These are phyloP conservation scores for Halocynthia aurantium DNA, from an alignment of 23 tunicate species.

Conservation along the genomic window DNA sequence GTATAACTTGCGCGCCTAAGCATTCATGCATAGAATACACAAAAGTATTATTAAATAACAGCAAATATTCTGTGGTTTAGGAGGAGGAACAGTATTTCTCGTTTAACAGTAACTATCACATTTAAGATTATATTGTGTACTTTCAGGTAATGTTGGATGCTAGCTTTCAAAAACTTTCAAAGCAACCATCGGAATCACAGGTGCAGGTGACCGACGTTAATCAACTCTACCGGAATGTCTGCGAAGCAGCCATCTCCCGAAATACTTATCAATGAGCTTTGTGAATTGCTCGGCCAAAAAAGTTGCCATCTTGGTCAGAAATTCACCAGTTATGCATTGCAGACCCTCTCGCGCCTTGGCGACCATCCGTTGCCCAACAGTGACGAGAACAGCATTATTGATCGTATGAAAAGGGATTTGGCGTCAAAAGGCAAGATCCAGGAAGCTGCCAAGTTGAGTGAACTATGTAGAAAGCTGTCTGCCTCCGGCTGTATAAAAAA, in stretches of 20 bases:
- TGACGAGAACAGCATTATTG: constrained; percentile 48
- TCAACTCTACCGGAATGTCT: neutral
- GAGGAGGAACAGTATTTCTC: too few species aligned
- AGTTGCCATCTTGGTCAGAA: constrained; percentile 9
- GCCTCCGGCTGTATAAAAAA: constrained; percentile 34
- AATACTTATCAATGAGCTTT: constrained; percentile 23
- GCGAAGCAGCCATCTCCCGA: constrained; percentile 33
- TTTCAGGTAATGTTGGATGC: too few species aligned
- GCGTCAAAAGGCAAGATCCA: constrained; percentile 40
- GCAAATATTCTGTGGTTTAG: too few species aligned
- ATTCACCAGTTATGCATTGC: constrained; percentile 43
- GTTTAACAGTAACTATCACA: too few species aligned
- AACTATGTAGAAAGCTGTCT: constrained; percentile 50
- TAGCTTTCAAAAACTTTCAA: too few species aligned
- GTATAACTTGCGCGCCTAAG: too few species aligned
- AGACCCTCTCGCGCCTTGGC: constrained; percentile 48
- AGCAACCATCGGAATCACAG: too few species aligned
- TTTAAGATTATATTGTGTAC: too few species aligned
- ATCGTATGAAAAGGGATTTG: constrained; percentile 57
- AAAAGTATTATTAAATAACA: too few species aligned
- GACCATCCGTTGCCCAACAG: constrained; percentile 53
- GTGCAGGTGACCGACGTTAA: too few species aligned
- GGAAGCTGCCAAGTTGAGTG: constrained; percentile 56
- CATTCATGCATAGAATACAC: too few species aligned
- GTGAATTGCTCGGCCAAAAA: constrained; percentile 18